Evolutionary conservation across 2,888 invertebrate species (phyloP).

Genomic region (Drosophila austrosaltans): DNA sequence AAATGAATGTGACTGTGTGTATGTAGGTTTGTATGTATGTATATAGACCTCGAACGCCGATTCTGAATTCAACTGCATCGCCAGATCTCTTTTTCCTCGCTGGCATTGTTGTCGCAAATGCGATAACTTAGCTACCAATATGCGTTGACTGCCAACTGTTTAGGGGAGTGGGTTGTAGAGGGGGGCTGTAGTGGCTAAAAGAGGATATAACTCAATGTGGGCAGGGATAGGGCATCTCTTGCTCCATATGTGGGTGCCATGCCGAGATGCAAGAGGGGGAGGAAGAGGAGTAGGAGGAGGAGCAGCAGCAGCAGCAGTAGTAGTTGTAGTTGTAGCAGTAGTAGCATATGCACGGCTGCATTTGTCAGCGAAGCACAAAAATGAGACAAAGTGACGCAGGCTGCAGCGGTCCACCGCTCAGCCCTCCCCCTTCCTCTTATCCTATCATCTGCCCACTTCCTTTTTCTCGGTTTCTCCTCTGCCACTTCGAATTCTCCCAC

Average conservation of each 20-base stretch:
- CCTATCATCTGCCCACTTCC: slow-evolving; percentile 20
- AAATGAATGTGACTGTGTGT: slow-evolving; percentile 39
- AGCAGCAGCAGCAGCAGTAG: too few species aligned
- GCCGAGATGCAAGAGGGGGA: background rate
- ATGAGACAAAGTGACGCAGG: slow-evolving; percentile 76
- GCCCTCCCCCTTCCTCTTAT: background rate
- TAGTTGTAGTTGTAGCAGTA: slow-evolving; percentile 29
- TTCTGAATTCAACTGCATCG: slow-evolving; percentile 22
- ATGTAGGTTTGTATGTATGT: background rate
- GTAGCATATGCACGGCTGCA: slow-evolving; percentile 77
- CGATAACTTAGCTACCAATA: slow-evolving; percentile 79
- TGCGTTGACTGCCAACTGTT: slow-evolving; percentile 72
- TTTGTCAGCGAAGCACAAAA: slow-evolving; percentile 79
- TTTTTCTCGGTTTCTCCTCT: background rate
- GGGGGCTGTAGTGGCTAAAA: slow-evolving; percentile 33
- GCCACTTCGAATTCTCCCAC: background rate
- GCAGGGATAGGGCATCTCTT: slow-evolving; percentile 5
- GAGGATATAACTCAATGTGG: slow-evolving; percentile 72
- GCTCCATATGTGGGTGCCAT: slow-evolving; percentile 32
- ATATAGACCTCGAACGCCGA: slow-evolving; percentile 21
- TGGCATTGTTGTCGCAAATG: slow-evolving; percentile 78
- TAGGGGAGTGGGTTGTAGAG: background rate
- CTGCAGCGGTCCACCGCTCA: slow-evolving; percentile 35
- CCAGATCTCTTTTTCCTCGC: slow-evolving; percentile 43
- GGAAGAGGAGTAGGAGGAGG: background rate